Conservation (phyloP, 2,888 invertebrate genomes). For the Harpalus rufipes region DNA sequence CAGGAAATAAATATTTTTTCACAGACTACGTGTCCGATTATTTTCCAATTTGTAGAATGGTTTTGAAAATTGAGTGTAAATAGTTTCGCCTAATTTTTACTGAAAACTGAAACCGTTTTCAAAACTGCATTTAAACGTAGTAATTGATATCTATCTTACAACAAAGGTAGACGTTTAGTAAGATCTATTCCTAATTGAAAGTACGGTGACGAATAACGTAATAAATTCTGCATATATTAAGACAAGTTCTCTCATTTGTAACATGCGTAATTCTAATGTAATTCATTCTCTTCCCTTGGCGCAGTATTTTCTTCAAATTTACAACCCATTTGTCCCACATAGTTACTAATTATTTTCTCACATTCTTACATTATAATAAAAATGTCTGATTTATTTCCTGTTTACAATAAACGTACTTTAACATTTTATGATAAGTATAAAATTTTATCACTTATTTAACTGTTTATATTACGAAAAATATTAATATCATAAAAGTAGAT, state of each 20-base stretch:
- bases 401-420: too few relatives aligned
- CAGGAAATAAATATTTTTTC: too few relatives aligned
- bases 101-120: too few relatives aligned
- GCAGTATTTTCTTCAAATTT: not conserved
- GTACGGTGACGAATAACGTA: not conserved
- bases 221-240: slow-evolving; percentile 15
- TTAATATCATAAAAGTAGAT: not conserved
- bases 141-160: not conserved
- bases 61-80: too few relatives aligned
- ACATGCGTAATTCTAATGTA: slow-evolving; percentile 35
- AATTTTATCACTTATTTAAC: too few relatives aligned
- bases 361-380: too few relatives aligned
- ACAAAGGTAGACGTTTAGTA: not conserved
- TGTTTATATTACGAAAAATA: not conserved
- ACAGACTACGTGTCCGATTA: too few relatives aligned
- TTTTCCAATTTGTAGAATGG: too few relatives aligned
- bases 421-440: too few relatives aligned
- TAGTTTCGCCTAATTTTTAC: too few relatives aligned
- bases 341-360: not conserved
- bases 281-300: not conserved
- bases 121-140: too few relatives aligned
- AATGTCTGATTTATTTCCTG: too few relatives aligned
- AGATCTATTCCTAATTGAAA: not conserved
- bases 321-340: not conserved
- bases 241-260: slow-evolving; percentile 29